These are phyloP conservation scores for Eulemur mongoz DNA, from an alignment of 2,797 vertebrate genomes.

Conservation along the genomic window DNA sequence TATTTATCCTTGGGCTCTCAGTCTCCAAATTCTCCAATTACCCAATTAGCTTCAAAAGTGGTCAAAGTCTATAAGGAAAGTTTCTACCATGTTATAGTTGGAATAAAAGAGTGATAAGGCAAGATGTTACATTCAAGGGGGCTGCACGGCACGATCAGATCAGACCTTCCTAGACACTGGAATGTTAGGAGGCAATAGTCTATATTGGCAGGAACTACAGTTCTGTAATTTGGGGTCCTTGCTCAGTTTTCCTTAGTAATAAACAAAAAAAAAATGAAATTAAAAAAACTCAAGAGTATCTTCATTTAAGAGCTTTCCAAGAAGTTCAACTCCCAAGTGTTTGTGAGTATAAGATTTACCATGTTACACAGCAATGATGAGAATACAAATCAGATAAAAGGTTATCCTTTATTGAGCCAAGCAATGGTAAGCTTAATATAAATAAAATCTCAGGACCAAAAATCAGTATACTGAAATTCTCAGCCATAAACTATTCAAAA, in stretches of 20 bases:
- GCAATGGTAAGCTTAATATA: not conserved
- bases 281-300: not conserved
- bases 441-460: constrained; percentile 2
- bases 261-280: not conserved
- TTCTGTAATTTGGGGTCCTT: not conserved
- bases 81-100: not conserved
- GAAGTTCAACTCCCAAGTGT: constrained; percentile 14
- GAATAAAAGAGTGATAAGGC: not conserved
- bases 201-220: not conserved
- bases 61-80: not conserved
- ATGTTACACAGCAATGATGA: not conserved
- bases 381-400: constrained; percentile 17
- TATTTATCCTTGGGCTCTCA: not conserved
- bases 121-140: not conserved
- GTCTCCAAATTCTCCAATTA: constrained; percentile 7
- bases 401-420: not conserved
- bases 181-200: not conserved
- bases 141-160: not conserved
- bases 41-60: not conserved
- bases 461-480: constrained; percentile 10
- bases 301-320: not conserved
- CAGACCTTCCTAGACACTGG: not conserved
- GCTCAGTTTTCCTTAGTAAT: not conserved
- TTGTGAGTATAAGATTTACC: constrained; percentile 12
- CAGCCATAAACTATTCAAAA: not conserved